These are phyloP conservation scores for Xyliphius kryptos DNA, from an alignment of 2,113 vertebrate genomes.

Conservation along the genomic window DNA sequence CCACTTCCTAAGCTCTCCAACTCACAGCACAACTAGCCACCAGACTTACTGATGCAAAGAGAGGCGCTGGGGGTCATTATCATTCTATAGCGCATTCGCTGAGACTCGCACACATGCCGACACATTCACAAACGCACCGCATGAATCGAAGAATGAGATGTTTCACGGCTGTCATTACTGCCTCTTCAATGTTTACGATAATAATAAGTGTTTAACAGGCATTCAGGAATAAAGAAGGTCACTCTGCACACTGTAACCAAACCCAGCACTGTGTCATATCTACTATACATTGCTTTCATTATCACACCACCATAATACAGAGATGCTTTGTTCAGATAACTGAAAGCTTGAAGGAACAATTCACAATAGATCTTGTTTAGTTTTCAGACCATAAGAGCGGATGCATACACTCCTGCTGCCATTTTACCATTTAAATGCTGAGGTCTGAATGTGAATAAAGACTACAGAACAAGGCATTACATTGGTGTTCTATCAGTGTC, in stretches of 20 bases:
- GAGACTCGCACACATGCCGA: background rate
- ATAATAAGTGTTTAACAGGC: background rate
- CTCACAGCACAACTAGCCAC: constrained; percentile 2
- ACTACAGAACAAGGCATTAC: no score
- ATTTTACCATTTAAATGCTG: no score
- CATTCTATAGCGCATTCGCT: background rate
- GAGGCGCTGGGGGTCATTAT: constrained; percentile 7
- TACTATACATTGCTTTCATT: no score
- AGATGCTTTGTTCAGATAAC: no score
- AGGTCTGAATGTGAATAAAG: no score
- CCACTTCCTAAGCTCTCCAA: constrained; percentile 16
- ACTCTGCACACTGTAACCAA: background rate
- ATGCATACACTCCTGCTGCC: no score
- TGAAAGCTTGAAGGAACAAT: no score
- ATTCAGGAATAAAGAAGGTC: background rate
- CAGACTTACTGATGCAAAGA: constrained; percentile 11
- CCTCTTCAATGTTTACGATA: background rate
- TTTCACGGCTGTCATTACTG: constrained; percentile 1
- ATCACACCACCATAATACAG: no score
- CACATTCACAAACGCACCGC: background rate
- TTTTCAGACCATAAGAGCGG: no score
- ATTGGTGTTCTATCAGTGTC: no score
- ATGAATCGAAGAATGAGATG: background rate
- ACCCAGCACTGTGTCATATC: background rate
- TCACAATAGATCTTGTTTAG: no score